Percentiles rank a stretch among this genome's conserved stretches.
phyloP scores from a whole-genome alignment of 2,888 invertebrate genomes.

The Leptinotarsa tumamoca region DNA sequence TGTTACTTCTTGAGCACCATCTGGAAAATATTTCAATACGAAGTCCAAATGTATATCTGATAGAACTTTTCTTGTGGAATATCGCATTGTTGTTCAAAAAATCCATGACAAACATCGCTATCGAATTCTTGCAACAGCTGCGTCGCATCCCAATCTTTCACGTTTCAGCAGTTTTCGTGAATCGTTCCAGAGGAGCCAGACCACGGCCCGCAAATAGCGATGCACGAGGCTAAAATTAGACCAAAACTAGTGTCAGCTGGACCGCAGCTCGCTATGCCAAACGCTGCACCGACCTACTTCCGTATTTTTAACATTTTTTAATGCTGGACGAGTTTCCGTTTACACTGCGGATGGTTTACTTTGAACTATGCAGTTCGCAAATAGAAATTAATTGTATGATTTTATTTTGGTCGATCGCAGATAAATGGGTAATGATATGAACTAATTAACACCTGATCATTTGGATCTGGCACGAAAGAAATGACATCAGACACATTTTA shows the following conservation, averaged over 20 bases:
- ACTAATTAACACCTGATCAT: background rate
- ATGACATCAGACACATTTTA: too few relatives aligned
- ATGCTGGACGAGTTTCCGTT: conserved; percentile 55
- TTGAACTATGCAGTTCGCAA: conserved; percentile 17
- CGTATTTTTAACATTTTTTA: conserved; percentile 59
- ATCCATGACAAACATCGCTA: background rate
- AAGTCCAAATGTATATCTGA: too few relatives aligned
- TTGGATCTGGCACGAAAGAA: background rate
- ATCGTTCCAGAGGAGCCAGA: conserved; percentile 19
- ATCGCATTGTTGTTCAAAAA: too few relatives aligned
- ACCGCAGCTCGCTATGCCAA: conserved; percentile 50
- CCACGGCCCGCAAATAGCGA: conserved; percentile 21
- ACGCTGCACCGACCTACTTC: conserved; percentile 59
- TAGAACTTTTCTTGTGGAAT: too few relatives aligned
- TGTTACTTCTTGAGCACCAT: too few relatives aligned
- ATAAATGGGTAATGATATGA: background rate
- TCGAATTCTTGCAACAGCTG: conserved; percentile 19
- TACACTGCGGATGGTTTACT: conserved; percentile 24
- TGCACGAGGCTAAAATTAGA: conserved; percentile 45
- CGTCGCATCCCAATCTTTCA: conserved; percentile 1
- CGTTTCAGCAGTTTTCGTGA: conserved; percentile 19
- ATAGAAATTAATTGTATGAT: background rate
- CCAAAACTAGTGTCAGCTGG: conserved; percentile 51
- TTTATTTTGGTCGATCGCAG: background rate
- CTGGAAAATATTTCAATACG: too few relatives aligned